Conservation (phyloP, 2,797 vertebrate species). For the Clarias laeviceps region DNA sequence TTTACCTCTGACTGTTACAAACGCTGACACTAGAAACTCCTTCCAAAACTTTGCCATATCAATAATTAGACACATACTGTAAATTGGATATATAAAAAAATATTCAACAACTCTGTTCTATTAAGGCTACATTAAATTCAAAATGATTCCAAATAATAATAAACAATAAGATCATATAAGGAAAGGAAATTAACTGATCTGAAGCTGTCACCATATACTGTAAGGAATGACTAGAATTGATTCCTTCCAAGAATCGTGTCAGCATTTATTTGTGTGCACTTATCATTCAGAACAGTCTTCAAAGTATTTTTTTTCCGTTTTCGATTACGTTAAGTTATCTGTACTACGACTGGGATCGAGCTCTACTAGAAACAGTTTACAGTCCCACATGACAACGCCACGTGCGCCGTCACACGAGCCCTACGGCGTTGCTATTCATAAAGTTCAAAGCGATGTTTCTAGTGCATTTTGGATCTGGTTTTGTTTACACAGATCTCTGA, state of each 20-base stretch:
- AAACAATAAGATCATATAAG: background rate
- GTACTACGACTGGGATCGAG: background rate
- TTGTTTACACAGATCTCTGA: background rate
- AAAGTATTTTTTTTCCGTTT: background rate
- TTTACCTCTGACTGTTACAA: background rate
- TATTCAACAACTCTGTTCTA: background rate
- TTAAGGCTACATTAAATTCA: background rate
- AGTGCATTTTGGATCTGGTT: slow-evolving; percentile 16
- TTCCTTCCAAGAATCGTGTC: background rate
- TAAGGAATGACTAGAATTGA: background rate
- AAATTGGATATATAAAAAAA: no score
- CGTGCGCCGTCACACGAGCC: background rate
- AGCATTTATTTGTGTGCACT: background rate
- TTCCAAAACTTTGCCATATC: background rate
- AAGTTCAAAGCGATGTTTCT: slow-evolving; percentile 16
- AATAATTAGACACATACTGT: background rate
- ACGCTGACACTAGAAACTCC: background rate
- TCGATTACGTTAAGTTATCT: background rate
- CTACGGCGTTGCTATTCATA: background rate
- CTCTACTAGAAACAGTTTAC: background rate
- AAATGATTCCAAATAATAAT: background rate
- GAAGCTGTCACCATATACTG: background rate
- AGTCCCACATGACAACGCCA: background rate
- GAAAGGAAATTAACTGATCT: background rate
- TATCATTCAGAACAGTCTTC: background rate